These are phyloP conservation scores for Rhinichthys klamathensis DNA, from an alignment of 2,113 vertebrate genomes.

Conservation along the genomic window DNA sequence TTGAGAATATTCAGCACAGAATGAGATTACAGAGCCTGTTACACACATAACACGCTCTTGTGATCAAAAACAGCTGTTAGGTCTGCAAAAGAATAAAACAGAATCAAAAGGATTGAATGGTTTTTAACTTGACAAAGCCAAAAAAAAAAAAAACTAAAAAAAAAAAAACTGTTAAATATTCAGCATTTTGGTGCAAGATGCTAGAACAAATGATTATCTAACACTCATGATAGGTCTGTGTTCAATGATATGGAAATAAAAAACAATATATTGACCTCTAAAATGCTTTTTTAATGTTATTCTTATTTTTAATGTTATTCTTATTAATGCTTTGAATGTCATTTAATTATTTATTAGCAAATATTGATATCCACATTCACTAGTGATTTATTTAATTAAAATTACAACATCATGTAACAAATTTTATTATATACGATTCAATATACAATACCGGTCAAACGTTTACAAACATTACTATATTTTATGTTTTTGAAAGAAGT, in stretches of 20 bases:
- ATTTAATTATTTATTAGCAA: background rate
- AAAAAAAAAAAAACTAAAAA: no score
- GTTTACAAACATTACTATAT: no score
- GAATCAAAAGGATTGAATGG: background rate
- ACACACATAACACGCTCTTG: background rate
- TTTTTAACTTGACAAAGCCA: background rate
- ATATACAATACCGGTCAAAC: background rate
- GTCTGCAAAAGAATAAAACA: background rate
- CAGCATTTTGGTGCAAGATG: background rate
- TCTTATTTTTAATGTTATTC: no score
- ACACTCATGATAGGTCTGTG: background rate
- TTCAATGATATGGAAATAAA: background rate
- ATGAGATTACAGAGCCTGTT: background rate
- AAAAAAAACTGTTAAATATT: background rate
- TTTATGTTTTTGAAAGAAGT: no score
- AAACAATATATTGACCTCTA: background rate
- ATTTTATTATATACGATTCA: background rate
- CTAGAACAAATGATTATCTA: background rate
- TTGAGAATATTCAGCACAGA: background rate
- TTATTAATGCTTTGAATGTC: background rate
- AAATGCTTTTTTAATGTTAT: background rate
- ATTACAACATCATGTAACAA: background rate
- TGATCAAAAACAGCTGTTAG: background rate
- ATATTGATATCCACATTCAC: background rate
- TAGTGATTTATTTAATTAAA: background rate